Percentiles rank a stretch among this genome's conserved stretches.
Evolutionary conservation across 2,113 vertebrate species (phyloP).

Genomic region (Entomyzon cyanotis): DNA sequence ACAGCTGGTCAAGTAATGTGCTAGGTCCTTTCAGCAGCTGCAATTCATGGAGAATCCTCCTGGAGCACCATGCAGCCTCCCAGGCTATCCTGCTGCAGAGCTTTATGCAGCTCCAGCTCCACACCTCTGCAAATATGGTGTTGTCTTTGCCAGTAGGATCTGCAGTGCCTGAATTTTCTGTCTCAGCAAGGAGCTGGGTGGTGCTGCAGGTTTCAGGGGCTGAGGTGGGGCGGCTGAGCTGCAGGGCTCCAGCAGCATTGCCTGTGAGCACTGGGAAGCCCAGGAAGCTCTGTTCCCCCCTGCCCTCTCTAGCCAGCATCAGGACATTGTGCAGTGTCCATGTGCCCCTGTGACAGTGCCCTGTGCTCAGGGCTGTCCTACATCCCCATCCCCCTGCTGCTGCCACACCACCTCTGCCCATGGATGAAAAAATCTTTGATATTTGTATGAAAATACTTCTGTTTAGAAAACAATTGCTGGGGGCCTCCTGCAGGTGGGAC

Average conservation of each 20-base stretch:
- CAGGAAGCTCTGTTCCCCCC: neutral
- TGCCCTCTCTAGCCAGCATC: too few species aligned
- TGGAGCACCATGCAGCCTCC: fast-evolving
- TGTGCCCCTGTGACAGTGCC: neutral
- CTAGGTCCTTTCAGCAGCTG: neutral
- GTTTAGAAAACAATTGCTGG: too few species aligned
- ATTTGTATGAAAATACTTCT: too few species aligned
- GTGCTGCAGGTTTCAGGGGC: neutral
- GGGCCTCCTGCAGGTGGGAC: neutral
- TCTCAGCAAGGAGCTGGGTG: too few species aligned
- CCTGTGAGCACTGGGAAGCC: fast-evolving
- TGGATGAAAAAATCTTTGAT: neutral
- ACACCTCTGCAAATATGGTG: fast-evolving
- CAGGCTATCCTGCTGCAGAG: neutral
- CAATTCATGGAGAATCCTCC: neutral
- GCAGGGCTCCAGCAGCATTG: neutral
- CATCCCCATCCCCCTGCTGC: neutral
- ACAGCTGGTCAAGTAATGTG: fast-evolving
- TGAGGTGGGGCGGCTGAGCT: neutral
- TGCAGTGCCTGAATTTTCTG: fast-evolving
- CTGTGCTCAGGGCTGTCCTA: neutral
- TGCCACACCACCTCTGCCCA: fast-evolving
- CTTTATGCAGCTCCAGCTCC: neutral
- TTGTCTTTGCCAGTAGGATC: neutral
- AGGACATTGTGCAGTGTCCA: too few species aligned